phyloP scores from a whole-genome alignment of 2,888 invertebrate species.

The Philereme transversata region DNA sequence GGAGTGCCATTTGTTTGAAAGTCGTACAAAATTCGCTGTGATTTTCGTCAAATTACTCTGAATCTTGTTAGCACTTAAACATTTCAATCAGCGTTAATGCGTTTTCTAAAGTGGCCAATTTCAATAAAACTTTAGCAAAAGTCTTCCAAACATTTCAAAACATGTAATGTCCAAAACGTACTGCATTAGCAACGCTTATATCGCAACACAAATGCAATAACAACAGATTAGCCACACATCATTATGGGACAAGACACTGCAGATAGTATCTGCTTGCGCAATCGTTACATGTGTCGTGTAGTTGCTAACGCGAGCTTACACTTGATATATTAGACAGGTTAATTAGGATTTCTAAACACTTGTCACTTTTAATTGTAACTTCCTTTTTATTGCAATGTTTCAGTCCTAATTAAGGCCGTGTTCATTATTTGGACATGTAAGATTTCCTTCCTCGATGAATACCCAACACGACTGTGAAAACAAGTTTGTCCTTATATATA shows the following conservation, averaged over 20 bases:
- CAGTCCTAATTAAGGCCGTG: conserved; percentile 1
- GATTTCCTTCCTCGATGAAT: too few relatives aligned
- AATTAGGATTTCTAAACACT: conserved; percentile 32
- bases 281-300: conserved; percentile 29
- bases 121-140: conserved; percentile 13
- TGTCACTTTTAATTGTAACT: conserved; percentile 24
- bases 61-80: not conserved
- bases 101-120: conserved; percentile 19
- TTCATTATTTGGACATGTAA: not conserved
- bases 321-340: conserved; percentile 31
- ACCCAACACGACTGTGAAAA: too few relatives aligned
- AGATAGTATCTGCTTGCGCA: conserved; percentile 38
- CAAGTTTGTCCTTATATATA: too few relatives aligned
- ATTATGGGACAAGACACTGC: conserved; percentile 34
- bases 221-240: conserved; percentile 40
- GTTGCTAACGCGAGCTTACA: conserved; percentile 17
- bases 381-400: conserved; percentile 8
- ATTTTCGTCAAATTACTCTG: not conserved
- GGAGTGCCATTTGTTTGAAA: too few relatives aligned
- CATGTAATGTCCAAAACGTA: conserved; percentile 28
- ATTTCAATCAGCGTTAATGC: conserved; percentile 9
- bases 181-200: conserved; percentile 29
- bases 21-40: too few relatives aligned
- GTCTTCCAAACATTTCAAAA: conserved; percentile 36
- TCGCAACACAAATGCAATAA: conserved; percentile 38